Evolutionary conservation across 2,113 vertebrate genomes (phyloP).

Genomic region (Syrrhaptes paradoxus): DNA sequence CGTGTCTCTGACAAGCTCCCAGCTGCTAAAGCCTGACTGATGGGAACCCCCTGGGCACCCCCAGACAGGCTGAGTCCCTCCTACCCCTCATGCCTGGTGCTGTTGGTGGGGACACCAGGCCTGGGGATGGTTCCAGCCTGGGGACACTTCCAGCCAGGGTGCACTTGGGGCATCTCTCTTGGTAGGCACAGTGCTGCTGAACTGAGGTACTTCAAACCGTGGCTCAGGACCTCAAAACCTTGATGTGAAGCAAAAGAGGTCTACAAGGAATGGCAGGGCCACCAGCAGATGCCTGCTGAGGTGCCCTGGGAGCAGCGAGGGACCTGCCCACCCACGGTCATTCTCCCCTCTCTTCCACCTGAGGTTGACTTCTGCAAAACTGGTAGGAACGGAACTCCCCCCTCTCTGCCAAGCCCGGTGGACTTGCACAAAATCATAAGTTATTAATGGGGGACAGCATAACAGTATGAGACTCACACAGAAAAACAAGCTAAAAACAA

Average conservation of each 20-base stretch:
- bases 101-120: not conserved
- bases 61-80: accelerated
- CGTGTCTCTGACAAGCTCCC: not conserved
- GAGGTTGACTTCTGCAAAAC: not conserved
- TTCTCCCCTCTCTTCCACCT: accelerated
- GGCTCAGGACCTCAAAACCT: not conserved
- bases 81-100: accelerated
- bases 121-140: accelerated
- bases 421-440: not conserved
- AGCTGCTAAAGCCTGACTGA: not conserved
- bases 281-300: not conserved
- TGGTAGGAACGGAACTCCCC: not conserved
- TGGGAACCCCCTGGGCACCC: not conserved
- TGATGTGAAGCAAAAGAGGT: accelerated
- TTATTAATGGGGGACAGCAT: not conserved
- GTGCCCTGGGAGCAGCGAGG: not conserved
- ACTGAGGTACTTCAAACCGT: accelerated
- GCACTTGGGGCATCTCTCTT: not conserved
- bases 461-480: not conserved
- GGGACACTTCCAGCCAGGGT: not conserved
- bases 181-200: not conserved
- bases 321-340: accelerated
- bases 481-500: not conserved
- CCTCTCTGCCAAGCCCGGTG: not conserved
- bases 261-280: not conserved